Evolutionary conservation across 2,888 invertebrate genomes (phyloP).

Genomic region (Drosophila parthenogenetica): DNA sequence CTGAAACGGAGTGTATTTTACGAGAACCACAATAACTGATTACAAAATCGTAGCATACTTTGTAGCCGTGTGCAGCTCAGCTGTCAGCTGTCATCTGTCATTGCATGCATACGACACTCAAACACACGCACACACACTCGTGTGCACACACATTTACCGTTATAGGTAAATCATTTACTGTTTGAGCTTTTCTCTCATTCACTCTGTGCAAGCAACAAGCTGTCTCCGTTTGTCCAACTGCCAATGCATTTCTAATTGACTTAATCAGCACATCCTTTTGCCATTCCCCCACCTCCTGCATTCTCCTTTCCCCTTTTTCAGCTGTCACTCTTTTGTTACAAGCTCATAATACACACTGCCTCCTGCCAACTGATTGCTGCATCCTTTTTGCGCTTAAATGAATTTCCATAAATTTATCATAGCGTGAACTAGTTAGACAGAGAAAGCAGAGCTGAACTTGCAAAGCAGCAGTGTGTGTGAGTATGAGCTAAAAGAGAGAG

Average conservation of each 20-base stretch:
- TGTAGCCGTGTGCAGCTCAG: not conserved
- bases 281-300: not conserved
- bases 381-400: slow-evolving; percentile 51
- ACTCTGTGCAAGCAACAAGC: slow-evolving; percentile 38
- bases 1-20: not conserved
- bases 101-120: slow-evolving; percentile 1
- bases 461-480: not conserved
- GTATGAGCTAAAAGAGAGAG: not conserved
- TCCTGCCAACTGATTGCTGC: slow-evolving; percentile 36
- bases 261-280: slow-evolving; percentile 43
- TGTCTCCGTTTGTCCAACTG: slow-evolving; percentile 48
- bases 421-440: slow-evolving; percentile 8
- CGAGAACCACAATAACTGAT: not conserved
- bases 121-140: not conserved
- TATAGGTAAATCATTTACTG: slow-evolving; percentile 1
- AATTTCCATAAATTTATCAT: slow-evolving; percentile 42
- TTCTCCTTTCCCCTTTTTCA: not conserved
- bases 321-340: slow-evolving; percentile 20
- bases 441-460: not conserved
- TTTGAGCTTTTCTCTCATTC: slow-evolving; percentile 3
- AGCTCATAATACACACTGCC: slow-evolving; percentile 28
- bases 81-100: slow-evolving; percentile 10
- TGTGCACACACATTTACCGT: not conserved
- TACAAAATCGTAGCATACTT: slow-evolving; percentile 31
- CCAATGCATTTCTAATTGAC: slow-evolving; percentile 58